A percentile compares a stretch with the other conserved stretches of the same genome.
Evolutionary conservation across 2,113 vertebrate species (phyloP).

Genomic region (Alligator mississippiensis): DNA sequence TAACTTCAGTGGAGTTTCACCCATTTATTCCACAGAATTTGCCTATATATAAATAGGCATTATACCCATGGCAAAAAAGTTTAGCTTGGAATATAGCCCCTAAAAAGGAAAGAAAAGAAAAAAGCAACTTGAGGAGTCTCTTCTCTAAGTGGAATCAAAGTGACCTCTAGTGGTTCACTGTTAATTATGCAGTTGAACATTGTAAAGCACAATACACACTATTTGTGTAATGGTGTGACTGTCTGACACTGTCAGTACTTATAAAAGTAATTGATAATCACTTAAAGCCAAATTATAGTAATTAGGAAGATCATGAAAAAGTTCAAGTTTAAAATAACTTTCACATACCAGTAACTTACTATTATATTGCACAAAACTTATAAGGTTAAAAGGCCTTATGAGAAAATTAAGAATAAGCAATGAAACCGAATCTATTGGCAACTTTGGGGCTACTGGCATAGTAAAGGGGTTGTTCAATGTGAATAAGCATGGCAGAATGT

Average conservation of each 20-base stretch:
- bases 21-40: constrained; percentile 5
- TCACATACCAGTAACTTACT: neutral
- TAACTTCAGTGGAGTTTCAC: constrained; percentile 41
- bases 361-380: fast-evolving
- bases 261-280: neutral
- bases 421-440: constrained; percentile 66
- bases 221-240: fast-evolving
- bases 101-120: fast-evolving
- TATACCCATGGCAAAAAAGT: neutral
- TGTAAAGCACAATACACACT: neutral
- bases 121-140: neutral
- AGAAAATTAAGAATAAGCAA: constrained; percentile 52
- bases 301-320: neutral
- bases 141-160: constrained; percentile 63
- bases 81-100: neutral
- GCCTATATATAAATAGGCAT: neutral
- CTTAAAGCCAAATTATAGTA: neutral
- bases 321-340: neutral
- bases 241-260: neutral
- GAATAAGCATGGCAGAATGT: constrained; percentile 58
- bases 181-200: constrained; percentile 1
- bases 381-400: constrained; percentile 39
- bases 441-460: constrained; percentile 60
- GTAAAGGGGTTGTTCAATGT: constrained; percentile 48
- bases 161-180: constrained; percentile 74